A percentile compares a stretch with the other conserved stretches of the same genome.
Conservation (phyloP, 2,888 invertebrate species). For the Brachyptera putata region DNA sequence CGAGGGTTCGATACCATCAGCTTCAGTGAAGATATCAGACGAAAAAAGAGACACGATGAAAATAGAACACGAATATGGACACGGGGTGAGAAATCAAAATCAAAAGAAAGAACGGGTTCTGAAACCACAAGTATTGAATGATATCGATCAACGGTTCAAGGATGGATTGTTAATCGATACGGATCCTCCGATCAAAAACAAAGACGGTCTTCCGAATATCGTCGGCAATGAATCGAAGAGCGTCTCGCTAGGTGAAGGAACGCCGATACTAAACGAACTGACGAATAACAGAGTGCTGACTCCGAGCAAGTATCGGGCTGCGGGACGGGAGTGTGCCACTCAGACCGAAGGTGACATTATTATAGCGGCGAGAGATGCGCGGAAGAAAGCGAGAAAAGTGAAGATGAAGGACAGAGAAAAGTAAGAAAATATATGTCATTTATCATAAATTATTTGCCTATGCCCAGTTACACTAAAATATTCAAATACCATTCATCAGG, state of each 20-base stretch:
- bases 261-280: no score
- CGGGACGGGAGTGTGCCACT: slow-evolving; percentile 57
- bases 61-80: neutral
- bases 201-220: no score
- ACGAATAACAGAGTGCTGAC: slow-evolving; percentile 55
- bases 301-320: slow-evolving; percentile 51
- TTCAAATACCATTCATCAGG: neutral
- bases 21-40: neutral
- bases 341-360: slow-evolving; percentile 54
- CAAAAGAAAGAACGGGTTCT: no score
- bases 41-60: neutral
- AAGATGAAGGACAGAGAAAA: slow-evolving; percentile 27
- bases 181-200: neutral
- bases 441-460: neutral
- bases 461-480: neutral
- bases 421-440: slow-evolving; percentile 19
- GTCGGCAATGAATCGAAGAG: no score
- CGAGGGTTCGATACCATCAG: slow-evolving; percentile 44
- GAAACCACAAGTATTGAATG: no score
- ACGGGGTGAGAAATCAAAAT: neutral
- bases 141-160: no score
- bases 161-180: neutral
- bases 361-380: slow-evolving; percentile 12
- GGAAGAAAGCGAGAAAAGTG: slow-evolving; percentile 9
- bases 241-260: no score